Evolutionary conservation across 2,113 vertebrate genomes (phyloP).

Genomic region (Chloroceryle aenea): DNA sequence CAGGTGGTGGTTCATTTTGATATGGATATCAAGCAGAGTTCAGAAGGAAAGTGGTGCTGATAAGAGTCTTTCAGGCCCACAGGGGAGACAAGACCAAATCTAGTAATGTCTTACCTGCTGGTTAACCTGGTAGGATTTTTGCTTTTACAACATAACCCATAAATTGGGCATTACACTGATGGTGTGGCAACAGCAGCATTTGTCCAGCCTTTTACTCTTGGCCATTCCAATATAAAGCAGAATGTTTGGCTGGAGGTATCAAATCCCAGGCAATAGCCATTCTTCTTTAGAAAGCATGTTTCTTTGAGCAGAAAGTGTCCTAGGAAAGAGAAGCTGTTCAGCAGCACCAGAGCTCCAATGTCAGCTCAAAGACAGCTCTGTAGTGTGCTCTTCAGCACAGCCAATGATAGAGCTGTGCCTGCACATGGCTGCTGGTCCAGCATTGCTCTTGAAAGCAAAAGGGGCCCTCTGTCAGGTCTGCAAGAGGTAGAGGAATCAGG

Average conservation of each 20-base stretch:
- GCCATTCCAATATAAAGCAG: background rate
- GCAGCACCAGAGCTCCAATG: fast-evolving
- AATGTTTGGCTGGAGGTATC: background rate
- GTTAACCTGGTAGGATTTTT: background rate
- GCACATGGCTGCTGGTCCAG: background rate
- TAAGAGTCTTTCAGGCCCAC: background rate
- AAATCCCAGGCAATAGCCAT: background rate
- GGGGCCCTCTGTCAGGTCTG: background rate
- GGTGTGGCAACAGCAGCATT: background rate
- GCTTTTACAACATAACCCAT: background rate
- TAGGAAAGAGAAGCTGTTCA: background rate
- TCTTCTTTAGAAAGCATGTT: background rate
- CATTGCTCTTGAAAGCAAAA: background rate
- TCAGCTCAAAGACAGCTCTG: background rate
- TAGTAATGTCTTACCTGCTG: background rate
- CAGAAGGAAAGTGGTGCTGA: background rate
- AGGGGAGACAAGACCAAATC: background rate
- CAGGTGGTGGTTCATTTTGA: background rate
- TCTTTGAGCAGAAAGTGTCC: background rate
- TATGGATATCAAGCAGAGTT: background rate
- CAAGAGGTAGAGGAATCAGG: background rate
- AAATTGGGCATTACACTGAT: background rate
- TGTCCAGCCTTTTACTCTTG: background rate
- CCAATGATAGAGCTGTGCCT: fast-evolving
- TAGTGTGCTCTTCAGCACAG: fast-evolving